Base-by-base conservation (phyloP, 2,113 vertebrate genomes). In the Oreotrochilus melanogaster region DNA sequence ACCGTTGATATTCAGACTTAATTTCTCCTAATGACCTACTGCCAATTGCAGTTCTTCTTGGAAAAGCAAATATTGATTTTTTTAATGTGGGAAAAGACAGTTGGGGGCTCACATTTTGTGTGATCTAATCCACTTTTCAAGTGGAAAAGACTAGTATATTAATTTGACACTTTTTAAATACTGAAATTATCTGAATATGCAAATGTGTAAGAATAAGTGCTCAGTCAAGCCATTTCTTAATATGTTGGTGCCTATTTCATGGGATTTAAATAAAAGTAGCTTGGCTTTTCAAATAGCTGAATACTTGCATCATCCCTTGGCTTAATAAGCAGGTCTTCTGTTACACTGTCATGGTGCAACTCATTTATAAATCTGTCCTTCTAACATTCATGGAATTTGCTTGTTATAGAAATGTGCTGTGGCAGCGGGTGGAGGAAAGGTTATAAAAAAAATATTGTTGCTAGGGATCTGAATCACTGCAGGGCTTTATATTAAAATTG, bases 1-100 rank as follows among this genome's bases (percentile, higher is more conserved):
- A 74, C n/a, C 35, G 64, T 84, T 78, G 51, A 18, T 78, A 78
- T 90, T 95, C 75, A 64, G 75, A 71, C 24, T 78, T 83, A 11
- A 8, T 89, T 89, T 88, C 56, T 88, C 30, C 57, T 78, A 35
- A 86, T 88, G 48, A 43, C 72, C 51, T 62, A 27, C 58, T 78
- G 69, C 54, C 88, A 94, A 57, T 33, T 94, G 35, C 37, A 86
- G 21, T 88, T 89, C n/a, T 73, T 78, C 86, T 42, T 67, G 22
- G 47, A 92, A 92, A 94, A 72, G 24, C 50, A 94, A 92, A 93
- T 93, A 92, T 37, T 84, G 86, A 72, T 85, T 92, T 95, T 92
- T 72, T 17, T 92, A 53, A 67, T 45, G 54, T 71, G 67, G 37
- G 54, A 74, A 88, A 84, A 92, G 23, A 80, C 80, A 79, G 39